These are phyloP conservation scores for Nasua narica DNA, from an alignment of 2,797 vertebrate species.

Conservation along the genomic window DNA sequence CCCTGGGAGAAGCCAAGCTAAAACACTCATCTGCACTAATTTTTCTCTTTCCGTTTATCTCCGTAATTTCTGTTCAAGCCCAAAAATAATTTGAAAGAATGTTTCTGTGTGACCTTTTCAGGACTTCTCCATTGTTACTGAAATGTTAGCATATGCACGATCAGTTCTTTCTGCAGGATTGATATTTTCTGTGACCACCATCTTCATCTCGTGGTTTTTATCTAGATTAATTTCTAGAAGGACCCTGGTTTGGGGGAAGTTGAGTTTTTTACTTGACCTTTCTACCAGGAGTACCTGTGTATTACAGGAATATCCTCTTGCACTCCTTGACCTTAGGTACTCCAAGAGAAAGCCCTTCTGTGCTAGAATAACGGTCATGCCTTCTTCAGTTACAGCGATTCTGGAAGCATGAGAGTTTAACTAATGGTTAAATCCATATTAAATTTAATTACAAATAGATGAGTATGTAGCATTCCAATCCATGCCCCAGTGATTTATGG, in stretches of 20 bases:
- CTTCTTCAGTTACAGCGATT: conserved; percentile 24
- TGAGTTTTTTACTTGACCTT: background rate
- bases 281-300: background rate
- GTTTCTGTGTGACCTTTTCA: background rate
- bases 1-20: background rate
- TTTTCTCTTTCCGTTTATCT: background rate
- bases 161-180: background rate
- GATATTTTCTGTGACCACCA: background rate
- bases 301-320: background rate
- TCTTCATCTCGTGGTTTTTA: background rate
- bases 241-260: background rate
- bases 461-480: conserved; percentile 41
- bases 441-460: conserved; percentile 67
- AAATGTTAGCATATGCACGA: background rate
- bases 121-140: background rate
- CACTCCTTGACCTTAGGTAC: background rate
- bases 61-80: background rate
- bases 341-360: background rate
- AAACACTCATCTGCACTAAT: background rate
- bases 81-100: background rate
- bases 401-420: conserved; percentile 18
- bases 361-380: conserved; percentile 34
- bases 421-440: conserved; percentile 54
- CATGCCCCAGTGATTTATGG: conserved; percentile 50
- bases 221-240: background rate